Evolutionary conservation across 1,140 invertebrate species (phyloP).

Genomic region (Samia ricini): DNA sequence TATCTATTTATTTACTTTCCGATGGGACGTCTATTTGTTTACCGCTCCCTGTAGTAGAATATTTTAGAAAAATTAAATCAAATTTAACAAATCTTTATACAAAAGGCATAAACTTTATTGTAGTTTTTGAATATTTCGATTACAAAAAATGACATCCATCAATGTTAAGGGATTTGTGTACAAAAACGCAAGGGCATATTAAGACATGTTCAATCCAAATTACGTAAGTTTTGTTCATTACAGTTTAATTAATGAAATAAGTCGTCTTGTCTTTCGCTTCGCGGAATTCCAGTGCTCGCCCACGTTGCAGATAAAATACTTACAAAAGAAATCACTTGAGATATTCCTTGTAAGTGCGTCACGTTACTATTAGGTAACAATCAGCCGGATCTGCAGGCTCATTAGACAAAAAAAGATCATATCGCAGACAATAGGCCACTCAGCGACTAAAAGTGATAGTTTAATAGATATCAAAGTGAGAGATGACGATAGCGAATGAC

Average conservation of each 20-base stretch:
- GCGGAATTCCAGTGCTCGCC: slow-evolving; percentile 10
- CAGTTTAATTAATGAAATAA: slow-evolving; percentile 4
- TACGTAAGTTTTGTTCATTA: not conserved
- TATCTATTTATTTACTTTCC: too few relatives aligned
- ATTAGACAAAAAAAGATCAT: slow-evolving; percentile 69
- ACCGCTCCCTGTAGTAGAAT: too few relatives aligned
- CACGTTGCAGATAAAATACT: slow-evolving; percentile 9
- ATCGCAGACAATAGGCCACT: slow-evolving; percentile 67
- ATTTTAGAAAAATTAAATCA: too few relatives aligned
- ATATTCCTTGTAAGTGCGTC: slow-evolving; percentile 38
- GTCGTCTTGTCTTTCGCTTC: slow-evolving; percentile 11
- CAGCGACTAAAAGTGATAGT: slow-evolving; percentile 70
- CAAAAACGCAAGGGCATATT: not conserved
- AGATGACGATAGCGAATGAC: slow-evolving; percentile 48
- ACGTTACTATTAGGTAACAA: slow-evolving; percentile 56
- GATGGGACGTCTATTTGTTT: too few relatives aligned
- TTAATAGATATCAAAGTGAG: slow-evolving; percentile 55
- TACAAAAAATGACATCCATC: not conserved
- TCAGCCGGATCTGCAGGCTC: slow-evolving; percentile 59
- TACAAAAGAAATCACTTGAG: slow-evolving; percentile 6
- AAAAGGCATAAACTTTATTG: too few relatives aligned
- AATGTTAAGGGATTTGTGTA: not conserved
- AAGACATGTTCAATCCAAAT: not conserved
- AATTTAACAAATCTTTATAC: too few relatives aligned
- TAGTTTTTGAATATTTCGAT: not conserved